A percentile compares a stretch with the other conserved stretches of the same genome.
Conservation (phyloP, 1,140 invertebrate genomes). For the Chironomus tepperi region DNA sequence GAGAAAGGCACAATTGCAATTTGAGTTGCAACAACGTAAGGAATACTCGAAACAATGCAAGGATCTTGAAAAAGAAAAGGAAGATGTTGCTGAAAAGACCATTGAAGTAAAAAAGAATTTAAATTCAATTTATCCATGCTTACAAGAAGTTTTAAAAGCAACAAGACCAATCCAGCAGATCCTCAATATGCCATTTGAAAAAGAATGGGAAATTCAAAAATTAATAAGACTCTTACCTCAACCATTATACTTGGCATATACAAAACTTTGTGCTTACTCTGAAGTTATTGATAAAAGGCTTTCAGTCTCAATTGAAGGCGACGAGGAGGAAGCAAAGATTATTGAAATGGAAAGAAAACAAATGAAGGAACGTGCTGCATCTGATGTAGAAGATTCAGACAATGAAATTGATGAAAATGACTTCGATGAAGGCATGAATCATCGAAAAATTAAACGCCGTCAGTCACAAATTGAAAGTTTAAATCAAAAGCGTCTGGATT, state of each 20-base stretch:
- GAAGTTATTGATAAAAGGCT: slow-evolving; percentile 47
- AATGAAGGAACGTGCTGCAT: not conserved
- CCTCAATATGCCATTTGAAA: slow-evolving; percentile 69
- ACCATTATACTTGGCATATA: slow-evolving; percentile 81
- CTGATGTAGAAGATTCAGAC: slow-evolving; percentile 30
- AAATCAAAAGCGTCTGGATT: slow-evolving; percentile 52
- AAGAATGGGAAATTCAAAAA: slow-evolving; percentile 63
- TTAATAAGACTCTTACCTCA: slow-evolving; percentile 66
- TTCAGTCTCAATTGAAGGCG: slow-evolving; percentile 60
- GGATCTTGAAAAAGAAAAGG: slow-evolving; percentile 66
- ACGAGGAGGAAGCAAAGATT: slow-evolving; percentile 70
- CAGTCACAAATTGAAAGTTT: slow-evolving; percentile 47
- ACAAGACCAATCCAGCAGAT: slow-evolving; percentile 87
- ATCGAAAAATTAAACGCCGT: slow-evolving; percentile 51
- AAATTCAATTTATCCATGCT: slow-evolving; percentile 70
- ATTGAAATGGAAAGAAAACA: slow-evolving; percentile 42
- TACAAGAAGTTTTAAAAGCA: slow-evolving; percentile 63
- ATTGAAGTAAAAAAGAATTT: slow-evolving; percentile 70
- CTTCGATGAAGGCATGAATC: slow-evolving; percentile 35
- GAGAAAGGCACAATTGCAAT: slow-evolving; percentile 78
- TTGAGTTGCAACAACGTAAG: slow-evolving; percentile 85
- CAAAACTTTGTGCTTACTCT: slow-evolving; percentile 73
- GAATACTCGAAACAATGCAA: slow-evolving; percentile 68
- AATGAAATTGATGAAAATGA: slow-evolving; percentile 42
- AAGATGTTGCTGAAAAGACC: slow-evolving; percentile 64